Evolutionary conservation across 2,113 vertebrate species (phyloP), one percentile per base, ranked within the genome.

Genomic region (Lichenostomus cassidix): DNA sequence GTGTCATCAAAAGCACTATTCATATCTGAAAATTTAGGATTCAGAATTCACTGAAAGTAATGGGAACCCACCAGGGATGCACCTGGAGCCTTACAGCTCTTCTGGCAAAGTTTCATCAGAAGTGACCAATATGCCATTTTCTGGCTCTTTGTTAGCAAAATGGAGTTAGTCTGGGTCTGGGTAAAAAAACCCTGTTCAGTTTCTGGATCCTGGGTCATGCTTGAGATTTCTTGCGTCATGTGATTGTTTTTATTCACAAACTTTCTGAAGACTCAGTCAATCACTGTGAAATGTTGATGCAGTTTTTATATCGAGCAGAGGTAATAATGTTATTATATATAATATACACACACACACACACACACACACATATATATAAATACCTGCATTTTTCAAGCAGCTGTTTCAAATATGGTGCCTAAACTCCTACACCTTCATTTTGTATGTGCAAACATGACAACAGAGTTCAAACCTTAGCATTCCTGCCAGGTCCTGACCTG

Each of bases 31-130:
- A 92, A 79, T 65, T 87, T 49, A 82, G 75, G 53, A 83, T 64
- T 79, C 58, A 64, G 87, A 89, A 91, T 84, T 83, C 90, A 85
- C 33, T 79, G 70, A 94, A 96, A 91, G 76, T 31, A 92, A 84
- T 83, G 81, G 91, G 81, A 93, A 81, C 16, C n/a, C 52, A 83
- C 73, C 52, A 81, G 74, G 81, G 89, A 89, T 75, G 49, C 1
- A 2, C 58, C 42, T 47, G 39, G 53, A 69, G 62, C 74, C 81
- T 87, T 47, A 62, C 2, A 11, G 70, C 42, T 92, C 39, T 78
- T 53, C 56, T 37, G 70, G 81, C 78, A 85, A 91, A 21, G n/a
- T n/a, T 87, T 44, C 64, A 82, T 59, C 49, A 39, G 41, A 94
- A 44, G 82, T 82, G 92, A 76, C 82, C 87, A 79, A 79, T 23